phyloP scores from a whole-genome alignment of 30 jellyfish, hydroid and myxozoan species.

The Catostylus mosaicus region DNA sequence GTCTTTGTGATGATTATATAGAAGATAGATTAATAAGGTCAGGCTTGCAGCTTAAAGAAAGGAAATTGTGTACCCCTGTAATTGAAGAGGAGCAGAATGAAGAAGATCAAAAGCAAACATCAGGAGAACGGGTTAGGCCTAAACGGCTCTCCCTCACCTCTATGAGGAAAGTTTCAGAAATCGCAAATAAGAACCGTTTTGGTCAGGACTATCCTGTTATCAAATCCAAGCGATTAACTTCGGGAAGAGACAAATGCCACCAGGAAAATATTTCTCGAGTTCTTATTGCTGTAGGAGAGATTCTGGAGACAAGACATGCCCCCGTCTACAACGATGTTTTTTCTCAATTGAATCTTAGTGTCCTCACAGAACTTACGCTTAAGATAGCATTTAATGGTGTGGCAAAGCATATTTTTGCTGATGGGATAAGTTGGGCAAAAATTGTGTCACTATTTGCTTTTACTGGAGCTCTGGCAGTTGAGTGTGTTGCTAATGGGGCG shows the following conservation, averaged over 20 bases:
- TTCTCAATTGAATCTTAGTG: conserved; percentile 65
- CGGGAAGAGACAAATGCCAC: conserved; percentile 34
- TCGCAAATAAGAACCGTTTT: neutral
- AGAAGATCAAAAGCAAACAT: conserved; percentile 5
- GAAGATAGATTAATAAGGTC: conserved; percentile 92
- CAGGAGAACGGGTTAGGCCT: neutral
- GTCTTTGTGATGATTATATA: conserved; percentile 78
- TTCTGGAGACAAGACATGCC: conserved; percentile 75
- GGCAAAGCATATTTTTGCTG: conserved; percentile 80
- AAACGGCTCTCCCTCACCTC: neutral
- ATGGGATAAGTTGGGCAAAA: conserved; percentile 92
- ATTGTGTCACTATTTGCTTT: conserved; percentile 88
- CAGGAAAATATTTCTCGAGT: conserved; percentile 66
- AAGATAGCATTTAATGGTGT: conserved; percentile 62
- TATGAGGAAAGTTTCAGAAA: neutral
- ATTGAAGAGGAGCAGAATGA: conserved; percentile 10
- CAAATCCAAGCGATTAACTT: neutral
- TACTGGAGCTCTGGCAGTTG: conserved; percentile 93
- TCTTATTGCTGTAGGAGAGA: conserved; percentile 81
- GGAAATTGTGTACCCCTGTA: conserved; percentile 44
- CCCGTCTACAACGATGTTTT: conserved; percentile 79
- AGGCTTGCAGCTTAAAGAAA: conserved; percentile 83
- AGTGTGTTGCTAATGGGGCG: conserved; percentile 87
- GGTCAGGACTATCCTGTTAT: neutral
- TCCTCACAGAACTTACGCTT: conserved; percentile 70